Base-by-base conservation (phyloP, 64 coral and sea anemone species). In the Acropora yongei region DNA sequence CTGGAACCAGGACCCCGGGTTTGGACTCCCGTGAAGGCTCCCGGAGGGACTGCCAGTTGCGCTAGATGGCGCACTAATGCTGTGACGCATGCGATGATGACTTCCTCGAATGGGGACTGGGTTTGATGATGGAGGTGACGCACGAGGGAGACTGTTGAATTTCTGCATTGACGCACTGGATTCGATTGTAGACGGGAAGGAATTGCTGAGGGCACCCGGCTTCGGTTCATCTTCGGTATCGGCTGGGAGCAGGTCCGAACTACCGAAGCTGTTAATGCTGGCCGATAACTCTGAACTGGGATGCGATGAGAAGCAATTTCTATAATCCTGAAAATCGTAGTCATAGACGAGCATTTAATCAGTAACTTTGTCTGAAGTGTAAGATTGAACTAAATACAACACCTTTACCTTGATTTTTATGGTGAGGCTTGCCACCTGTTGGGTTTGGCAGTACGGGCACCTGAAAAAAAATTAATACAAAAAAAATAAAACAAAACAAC, bases 271-370 rank as follows among this genome's bases (percentile, higher is more conserved):
- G 18, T 88, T 91, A 13, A 97, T 75, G 49, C 95, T 97, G 0
- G 95, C 74, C 8, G 95, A 89, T 19, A 97, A 45, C n/a, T 97
- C 95, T 11, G 95, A 97, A 69, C 84, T 97, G 4, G 95, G 95
- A 17, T 89, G 88, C 0, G 95, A 97, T 30, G 95, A 97, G 83
- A 97, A 97, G 72, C 95, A 97, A 19, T 94, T 97, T n/a, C 95
- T 92, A 19, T 97, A 97, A 84, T 97, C 95, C 95, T 97, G n/a
- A 44, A 43, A 44, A 47, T 18, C 40, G 20, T 53, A 19, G 4
- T 16, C 39, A 42, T 82, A 6, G 58, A 63, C 16, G 2, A 63
- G 60, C 60, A 14, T 14, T 7, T 11, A 3, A 63, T 63, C 60
- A 63, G 16, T 1, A 8, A 10, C 16, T 63, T 63, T 14, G 60